A percentile compares a stretch with the other conserved stretches of the same genome.
These are phyloP conservation scores for Triops cancriformis DNA, from an alignment of 1,140 invertebrate species.

Conservation along the genomic window DNA sequence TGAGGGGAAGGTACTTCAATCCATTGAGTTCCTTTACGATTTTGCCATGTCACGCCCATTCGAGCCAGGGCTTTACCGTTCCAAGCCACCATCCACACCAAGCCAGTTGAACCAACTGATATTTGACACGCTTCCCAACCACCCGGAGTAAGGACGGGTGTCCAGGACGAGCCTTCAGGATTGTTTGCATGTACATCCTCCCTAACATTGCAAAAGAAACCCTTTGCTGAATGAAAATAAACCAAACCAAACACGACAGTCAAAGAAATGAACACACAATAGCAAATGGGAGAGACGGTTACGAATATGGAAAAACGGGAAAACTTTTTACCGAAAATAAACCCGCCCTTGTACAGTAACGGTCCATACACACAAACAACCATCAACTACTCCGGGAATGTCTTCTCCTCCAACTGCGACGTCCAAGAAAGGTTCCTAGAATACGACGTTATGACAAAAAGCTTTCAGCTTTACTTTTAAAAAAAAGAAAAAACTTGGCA, in stretches of 20 bases:
- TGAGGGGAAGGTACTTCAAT: slow-evolving; percentile 65
- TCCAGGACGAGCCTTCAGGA: slow-evolving; percentile 20
- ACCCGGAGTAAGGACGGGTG: slow-evolving; percentile 1
- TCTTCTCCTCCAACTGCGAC: slow-evolving; percentile 73
- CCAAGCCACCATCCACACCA: slow-evolving; percentile 23
- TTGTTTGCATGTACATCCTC: not conserved
- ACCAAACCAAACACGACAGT: not conserved
- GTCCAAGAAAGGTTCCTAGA: slow-evolving; percentile 67
- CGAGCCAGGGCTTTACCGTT: slow-evolving; percentile 15
- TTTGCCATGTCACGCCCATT: slow-evolving; percentile 22
- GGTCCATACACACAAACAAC: slow-evolving; percentile 75
- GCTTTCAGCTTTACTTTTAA: too few relatives aligned
- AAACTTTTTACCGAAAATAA: slow-evolving; percentile 49
- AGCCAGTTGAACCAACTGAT: slow-evolving; percentile 15
- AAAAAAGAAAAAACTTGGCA: too few relatives aligned
- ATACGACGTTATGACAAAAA: too few relatives aligned
- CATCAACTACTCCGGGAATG: slow-evolving; percentile 61
- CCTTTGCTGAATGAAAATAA: not conserved
- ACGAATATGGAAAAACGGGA: not conserved
- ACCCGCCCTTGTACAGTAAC: slow-evolving; percentile 78
- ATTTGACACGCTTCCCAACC: slow-evolving; percentile 25
- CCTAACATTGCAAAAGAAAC: not conserved
- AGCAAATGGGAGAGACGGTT: not conserved
- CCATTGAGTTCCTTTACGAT: slow-evolving; percentile 48
- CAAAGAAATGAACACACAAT: not conserved